Evolutionary conservation across 2,888 invertebrate genomes (phyloP), one percentile per base, ranked within the genome.

Genomic region (Minunthozetes semirufus): DNA sequence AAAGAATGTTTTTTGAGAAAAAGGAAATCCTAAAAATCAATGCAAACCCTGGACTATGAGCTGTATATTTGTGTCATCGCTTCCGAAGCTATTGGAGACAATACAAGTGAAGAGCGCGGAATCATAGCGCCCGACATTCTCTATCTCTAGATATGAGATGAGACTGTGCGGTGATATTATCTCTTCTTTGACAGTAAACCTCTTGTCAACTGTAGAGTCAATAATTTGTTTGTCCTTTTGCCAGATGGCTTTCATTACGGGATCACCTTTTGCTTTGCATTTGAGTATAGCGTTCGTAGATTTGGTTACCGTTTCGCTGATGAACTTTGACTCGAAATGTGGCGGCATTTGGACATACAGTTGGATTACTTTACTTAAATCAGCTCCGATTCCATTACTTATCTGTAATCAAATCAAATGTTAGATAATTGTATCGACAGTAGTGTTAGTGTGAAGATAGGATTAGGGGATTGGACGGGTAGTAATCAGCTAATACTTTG

Each of bases 1-100:
- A 50, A 19, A 48, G 3, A n/a, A 48, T 9, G 19, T 17, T 70
- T n/a, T n/a, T n/a, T n/a, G n/a, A n/a, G 19, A 19, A 15, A 1
- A 33, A 22, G 66, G 42, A 29, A 29, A 15, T 6, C 19, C 22
- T n/a, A 33, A 66, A 66, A 38, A 19, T 42, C 22, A 27, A 50
- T 46, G 48, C 46, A 61, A 56, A 76, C 76, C 77, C 29, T 75
- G 72, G 9, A 77, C 77, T 15, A 77, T 76, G 9, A 77, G 74
- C 56, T 77, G 76, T 38, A 77, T 76, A 72, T 77, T 77, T 11
- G 75, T 73, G 46, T 75, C 76, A 61, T 77, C 77, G 11, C 29
- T 72, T 11, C 95, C 96, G 81, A 92, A 95, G 72, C 90, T 87
- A 84, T 95, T 96, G 80, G 90, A 89, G 0, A 88, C 88, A 38